Evolutionary conservation across 2,888 invertebrate genomes (phyloP).

Genomic region (Cataglyphis albicans): DNA sequence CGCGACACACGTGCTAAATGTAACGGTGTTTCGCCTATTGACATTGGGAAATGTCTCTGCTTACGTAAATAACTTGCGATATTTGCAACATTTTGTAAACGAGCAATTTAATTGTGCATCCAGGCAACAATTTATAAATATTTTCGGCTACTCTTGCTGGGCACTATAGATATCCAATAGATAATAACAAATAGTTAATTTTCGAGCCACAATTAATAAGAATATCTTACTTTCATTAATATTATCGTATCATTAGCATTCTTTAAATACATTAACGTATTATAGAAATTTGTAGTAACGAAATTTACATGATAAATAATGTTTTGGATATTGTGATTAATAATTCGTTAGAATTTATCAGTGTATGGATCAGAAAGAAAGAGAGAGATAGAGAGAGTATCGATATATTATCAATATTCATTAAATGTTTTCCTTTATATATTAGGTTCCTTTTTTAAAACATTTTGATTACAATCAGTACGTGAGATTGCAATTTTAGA

Average conservation of each 20-base stretch:
- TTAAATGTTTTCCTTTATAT: not conserved
- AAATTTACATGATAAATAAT: not conserved
- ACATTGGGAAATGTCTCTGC: conserved; percentile 16
- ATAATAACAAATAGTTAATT: not conserved
- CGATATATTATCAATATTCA: conserved; percentile 1
- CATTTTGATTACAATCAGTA: not conserved
- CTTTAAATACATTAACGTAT: not conserved
- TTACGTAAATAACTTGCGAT: conserved; percentile 2
- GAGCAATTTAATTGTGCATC: conserved; percentile 10
- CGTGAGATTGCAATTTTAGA: not conserved
- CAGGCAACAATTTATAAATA: conserved; percentile 34
- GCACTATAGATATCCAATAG: not conserved
- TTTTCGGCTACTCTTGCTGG: not conserved
- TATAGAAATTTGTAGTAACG: not conserved
- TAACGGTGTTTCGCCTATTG: conserved; percentile 7
- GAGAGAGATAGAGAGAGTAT: not conserved
- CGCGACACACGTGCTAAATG: conserved; percentile 1
- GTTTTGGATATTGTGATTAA: not conserved
- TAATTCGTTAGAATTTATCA: not conserved
- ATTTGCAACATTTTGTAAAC: conserved; percentile 15
- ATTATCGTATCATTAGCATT: not conserved
- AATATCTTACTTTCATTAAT: not conserved
- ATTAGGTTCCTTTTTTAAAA: not conserved
- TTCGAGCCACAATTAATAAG: not conserved
- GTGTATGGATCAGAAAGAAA: not conserved